These are phyloP conservation scores for Mimumesa dahlbomi DNA, from an alignment of 2,888 invertebrate genomes.

Conservation along the genomic window DNA sequence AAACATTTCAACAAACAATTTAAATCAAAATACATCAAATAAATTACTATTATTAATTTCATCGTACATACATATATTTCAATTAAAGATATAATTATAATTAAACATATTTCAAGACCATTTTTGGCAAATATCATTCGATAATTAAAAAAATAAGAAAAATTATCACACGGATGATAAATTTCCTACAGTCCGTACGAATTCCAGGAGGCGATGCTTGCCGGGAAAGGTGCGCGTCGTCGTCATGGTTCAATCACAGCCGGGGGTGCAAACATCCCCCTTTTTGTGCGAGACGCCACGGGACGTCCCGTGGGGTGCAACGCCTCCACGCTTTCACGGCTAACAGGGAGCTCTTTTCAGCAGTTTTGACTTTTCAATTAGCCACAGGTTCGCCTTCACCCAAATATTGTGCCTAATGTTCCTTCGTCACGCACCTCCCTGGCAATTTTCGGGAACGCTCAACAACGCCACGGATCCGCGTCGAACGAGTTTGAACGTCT, in stretches of 20 bases:
- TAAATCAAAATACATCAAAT: too few species aligned
- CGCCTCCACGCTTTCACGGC: constrained; percentile 74
- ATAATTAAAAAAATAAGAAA: too few species aligned
- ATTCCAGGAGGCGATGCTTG: background rate
- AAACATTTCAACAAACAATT: too few species aligned
- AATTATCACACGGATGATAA: background rate
- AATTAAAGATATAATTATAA: too few species aligned
- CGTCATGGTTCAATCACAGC: constrained; percentile 35
- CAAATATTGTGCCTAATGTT: constrained; percentile 74
- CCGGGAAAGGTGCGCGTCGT: constrained; percentile 1
- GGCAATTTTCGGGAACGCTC: background rate
- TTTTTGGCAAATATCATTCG: too few species aligned
- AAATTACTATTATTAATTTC: too few species aligned
- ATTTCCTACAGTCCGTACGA: background rate
- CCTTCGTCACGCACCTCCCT: constrained; percentile 66
- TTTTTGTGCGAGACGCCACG: constrained; percentile 19
- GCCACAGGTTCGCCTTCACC: constrained; percentile 77
- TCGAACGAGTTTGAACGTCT: constrained; percentile 22
- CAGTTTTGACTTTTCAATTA: constrained; percentile 79
- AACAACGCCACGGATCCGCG: background rate
- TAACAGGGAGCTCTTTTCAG: constrained; percentile 46
- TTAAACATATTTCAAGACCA: too few species aligned
- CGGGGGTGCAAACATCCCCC: constrained; percentile 13
- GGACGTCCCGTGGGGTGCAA: constrained; percentile 37
- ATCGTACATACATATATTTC: too few species aligned